Evolutionary conservation across 1,140 invertebrate species (phyloP), one percentile per base, ranked within the genome.

Genomic region (Ceratina japonica): DNA sequence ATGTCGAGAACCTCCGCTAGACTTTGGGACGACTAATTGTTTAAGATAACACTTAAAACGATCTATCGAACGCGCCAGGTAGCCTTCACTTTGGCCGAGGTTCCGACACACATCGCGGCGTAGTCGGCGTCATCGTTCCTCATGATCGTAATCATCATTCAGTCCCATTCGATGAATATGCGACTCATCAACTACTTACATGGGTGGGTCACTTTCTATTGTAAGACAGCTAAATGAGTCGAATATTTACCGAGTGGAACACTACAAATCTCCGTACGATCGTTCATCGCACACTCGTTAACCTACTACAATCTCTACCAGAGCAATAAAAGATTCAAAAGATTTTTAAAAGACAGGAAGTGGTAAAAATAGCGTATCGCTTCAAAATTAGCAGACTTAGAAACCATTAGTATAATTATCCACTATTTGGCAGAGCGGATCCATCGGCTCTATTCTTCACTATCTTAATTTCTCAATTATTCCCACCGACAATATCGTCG

Each of bases 1-100:
- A 75, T 86, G 86, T 83, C 88, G 87, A 73, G 91, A 92, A 92
- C 85, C 91, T 91, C 90, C 89, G 91, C 90, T 91, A 92, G 91
- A 92, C 89, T 81, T 86, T 75, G 74, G 83, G 81, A 81, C 82
- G 59, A 79, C 73, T 78, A 44, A 44, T 66, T 80, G 74, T 72
- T 79, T 44, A 44, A 31, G 75, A 85, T 72, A 59, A 78, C 61
- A 68, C 66, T 61, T 56, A 71, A 56, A 66, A 18, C 31, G 63
- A 59, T 51, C 70, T 7, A 49, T 27, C 75, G 63, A 44, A 70
- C 49, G 64, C 58, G 68, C 59, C 61, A 62, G 78, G 75, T 70
- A 83, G 83, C 79, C 87, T 86, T 88, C 84, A 88, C 89, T 90
- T 90, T 89, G 87, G 89, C 89, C 88, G 88, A 90, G 89, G 89